A percentile compares a stretch with the other conserved stretches of the same genome.
Conservation (phyloP, 2,888 invertebrate genomes). For the Cephus pulcher region DNA sequence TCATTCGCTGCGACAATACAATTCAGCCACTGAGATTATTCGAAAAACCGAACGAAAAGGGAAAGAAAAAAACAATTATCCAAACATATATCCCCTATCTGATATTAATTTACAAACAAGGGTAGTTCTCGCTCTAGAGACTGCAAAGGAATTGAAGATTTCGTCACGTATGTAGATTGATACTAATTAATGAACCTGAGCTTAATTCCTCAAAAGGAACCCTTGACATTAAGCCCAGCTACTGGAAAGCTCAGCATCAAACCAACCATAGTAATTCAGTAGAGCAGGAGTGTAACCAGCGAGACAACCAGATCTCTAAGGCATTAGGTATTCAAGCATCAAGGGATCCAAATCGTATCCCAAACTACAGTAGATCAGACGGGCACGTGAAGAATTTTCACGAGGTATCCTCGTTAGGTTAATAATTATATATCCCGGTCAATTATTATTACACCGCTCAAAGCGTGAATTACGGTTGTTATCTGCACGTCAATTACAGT, state of each 20-base stretch:
- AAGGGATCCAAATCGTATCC: not conserved
- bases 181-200: not conserved
- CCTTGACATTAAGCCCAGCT: not conserved
- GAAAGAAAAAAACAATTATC: not conserved
- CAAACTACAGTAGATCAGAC: not conserved
- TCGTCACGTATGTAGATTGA: not conserved
- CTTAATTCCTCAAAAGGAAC: not conserved
- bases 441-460: not conserved
- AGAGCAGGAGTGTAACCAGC: not conserved
- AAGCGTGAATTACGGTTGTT: not conserved
- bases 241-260: not conserved
- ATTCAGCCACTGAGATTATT: not conserved
- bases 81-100: not conserved
- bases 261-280: not conserved
- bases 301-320: not conserved
- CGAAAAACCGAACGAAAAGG: not conserved
- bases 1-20: not conserved
- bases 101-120: not conserved
- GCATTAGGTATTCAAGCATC: not conserved
- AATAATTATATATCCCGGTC: not conserved
- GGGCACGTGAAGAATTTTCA: not conserved
- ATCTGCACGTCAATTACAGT: not conserved
- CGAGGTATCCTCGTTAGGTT: not conserved
- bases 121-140: not conserved
- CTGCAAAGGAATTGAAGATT: not conserved